Evolutionary conservation across 2,888 invertebrate species (phyloP).

Genomic region (Panzeria rudis): DNA sequence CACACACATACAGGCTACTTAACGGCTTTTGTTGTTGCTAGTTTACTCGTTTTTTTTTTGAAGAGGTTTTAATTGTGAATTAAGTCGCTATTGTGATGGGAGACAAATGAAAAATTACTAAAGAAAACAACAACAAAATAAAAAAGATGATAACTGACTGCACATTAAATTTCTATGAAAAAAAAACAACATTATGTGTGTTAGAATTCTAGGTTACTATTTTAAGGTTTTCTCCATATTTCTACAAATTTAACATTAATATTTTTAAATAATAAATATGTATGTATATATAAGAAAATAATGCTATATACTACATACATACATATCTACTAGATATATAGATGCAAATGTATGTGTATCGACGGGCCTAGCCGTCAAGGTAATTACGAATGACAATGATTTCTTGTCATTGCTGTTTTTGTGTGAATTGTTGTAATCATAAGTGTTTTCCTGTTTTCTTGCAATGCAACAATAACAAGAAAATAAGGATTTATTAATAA

Average conservation of each 20-base stretch:
- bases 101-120: slow-evolving; percentile 55
- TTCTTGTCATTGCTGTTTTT: slow-evolving; percentile 59
- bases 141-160: slow-evolving; percentile 26
- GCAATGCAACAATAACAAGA: slow-evolving; percentile 35
- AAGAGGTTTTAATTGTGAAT: slow-evolving; percentile 83
- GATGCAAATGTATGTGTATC: slow-evolving; percentile 68
- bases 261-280: slow-evolving; percentile 25
- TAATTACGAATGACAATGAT: slow-evolving; percentile 74
- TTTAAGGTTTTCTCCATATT: slow-evolving; percentile 24
- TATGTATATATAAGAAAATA: not conserved
- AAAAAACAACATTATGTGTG: slow-evolving; percentile 4
- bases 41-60: slow-evolving; percentile 61
- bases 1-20: slow-evolving; percentile 62
- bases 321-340: not conserved
- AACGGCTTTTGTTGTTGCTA: slow-evolving; percentile 53
- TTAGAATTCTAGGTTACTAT: slow-evolving; percentile 64
- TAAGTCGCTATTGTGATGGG: slow-evolving; percentile 81
- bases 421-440: slow-evolving; percentile 44
- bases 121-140: slow-evolving; percentile 22
- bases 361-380: slow-evolving; percentile 70
- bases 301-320: not conserved
- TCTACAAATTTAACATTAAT: slow-evolving; percentile 26
- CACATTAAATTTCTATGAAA: slow-evolving; percentile 18
- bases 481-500: slow-evolving; percentile 50
- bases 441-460: slow-evolving; percentile 70